Evolutionary conservation across 2,113 vertebrate species (phyloP), one percentile per base, ranked within the genome.

Genomic region (Grus americana): DNA sequence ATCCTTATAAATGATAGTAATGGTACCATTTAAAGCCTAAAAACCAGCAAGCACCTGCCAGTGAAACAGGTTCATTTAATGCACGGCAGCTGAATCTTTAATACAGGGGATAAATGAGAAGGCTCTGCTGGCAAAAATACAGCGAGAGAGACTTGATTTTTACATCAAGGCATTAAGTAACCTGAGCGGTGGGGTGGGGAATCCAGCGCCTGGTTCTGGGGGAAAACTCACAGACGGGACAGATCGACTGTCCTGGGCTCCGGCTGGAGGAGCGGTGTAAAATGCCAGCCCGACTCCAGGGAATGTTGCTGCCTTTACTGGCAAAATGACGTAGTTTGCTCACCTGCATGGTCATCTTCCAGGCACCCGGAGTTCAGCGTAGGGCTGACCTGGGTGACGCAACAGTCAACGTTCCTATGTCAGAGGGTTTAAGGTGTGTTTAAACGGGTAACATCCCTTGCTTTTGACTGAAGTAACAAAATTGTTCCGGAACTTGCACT

Each of bases 1-100:
- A 86, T 96, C 96, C 96, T 95, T 95, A 80, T 61, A 90, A 97
- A 90, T 92, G 93, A 73, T 93, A 97, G 96, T 83, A 97, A 96
- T 88, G 89, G 93, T 92, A 81, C 93, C 50, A 23, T 90, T 94
- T 92, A 91, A 94, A 96, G 86, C 88, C 95, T 87, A 44, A 81
- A 97, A 96, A 59, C 36, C 86, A 55, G 92, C 89, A 90, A 94
- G 97, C 85, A 92, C 88, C 94, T 95, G 79, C 89, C 84, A 86
- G 90, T 26, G 91, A 75, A 86, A 76, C 12, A 5, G 70, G 46
- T 86, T 95, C 76, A 46, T 80, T 78, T 62, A 61, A 42, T 50
- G 79, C 96, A n/a, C 9, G 15, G 73, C 62, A 86, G 78, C 88
- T 92, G 96, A 84, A 42, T 67, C 57, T 40, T 85, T 83, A 81